Base-by-base conservation (phyloP, 1,140 invertebrate species). In the Drosophila grimshawi region DNA sequence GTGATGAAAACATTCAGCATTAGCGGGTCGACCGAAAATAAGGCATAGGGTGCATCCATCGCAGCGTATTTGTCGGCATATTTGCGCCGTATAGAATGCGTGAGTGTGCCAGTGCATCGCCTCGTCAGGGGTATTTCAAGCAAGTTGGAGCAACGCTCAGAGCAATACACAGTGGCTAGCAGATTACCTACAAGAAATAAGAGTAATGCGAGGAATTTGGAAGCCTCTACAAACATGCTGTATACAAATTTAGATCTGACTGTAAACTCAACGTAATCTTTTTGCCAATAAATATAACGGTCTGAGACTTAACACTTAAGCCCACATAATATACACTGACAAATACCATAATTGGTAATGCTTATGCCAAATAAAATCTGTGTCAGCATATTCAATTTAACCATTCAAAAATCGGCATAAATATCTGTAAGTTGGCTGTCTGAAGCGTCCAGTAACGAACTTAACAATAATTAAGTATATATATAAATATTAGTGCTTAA, bases 1-100 rank as follows among this genome's bases (percentile, higher is more conserved):
- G 70, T 73, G 6, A 67, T 8, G 19, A 73, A 55, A 0, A 46
- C 56, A 5, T 7, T 33, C 8, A 39, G 4, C 63, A 60, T 66
- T 5, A 39, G 3, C 10, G 2, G 8, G 2, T 60, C 33, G 3
- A 48, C 33, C 4, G 45, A 3, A 8, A 46, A 73, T 2, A 73
- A 39, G 6, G 55, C 33, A 41, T 60, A 73, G 1, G 32, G 48
- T 8, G 29, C 27, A 3, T 30, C 7, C 2, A 5, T 8, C 0
- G 10, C 0, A 2, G n/a, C 55, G 39, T 7, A 5, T 29, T 8
- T 27, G 11, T 73, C 63, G 5, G 6, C 48, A n/a, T 45, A 73
- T 3, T 37, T 29, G 3, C 0, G 3, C 0, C 11, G 5, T 11
- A 68, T 2, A 4, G 5, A 8, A 2, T 10, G 2, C 1, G 53